Base-by-base conservation (phyloP, 1,140 invertebrate species). In the Macrobrachium nipponense region DNA sequence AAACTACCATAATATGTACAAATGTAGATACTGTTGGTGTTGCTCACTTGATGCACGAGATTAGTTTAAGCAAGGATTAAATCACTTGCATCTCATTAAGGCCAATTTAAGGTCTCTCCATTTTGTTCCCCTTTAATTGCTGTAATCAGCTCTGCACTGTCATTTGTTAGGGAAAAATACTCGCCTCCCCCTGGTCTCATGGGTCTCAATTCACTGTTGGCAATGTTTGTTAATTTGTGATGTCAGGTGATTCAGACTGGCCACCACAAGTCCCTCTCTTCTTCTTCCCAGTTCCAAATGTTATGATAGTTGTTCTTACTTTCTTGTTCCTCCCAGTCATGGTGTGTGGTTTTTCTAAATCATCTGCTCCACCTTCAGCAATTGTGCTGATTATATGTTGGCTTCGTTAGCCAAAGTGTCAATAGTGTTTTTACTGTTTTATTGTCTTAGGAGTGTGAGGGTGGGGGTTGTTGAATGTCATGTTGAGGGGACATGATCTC, bases 21-120 rank as follows among this genome's bases (percentile, higher is more conserved):
- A 88, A 88, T 88, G 87, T 88, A 88, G 76, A 88, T 86, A 88
- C 79, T 77, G 87, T 88, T 83, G 79, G 85, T 88, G 84, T 86
- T 86, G 87, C 83, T 82, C 83, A 86, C 83, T 78, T 23, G 79
- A 82, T 85, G 79, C 79, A 76, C 80, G 72, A 81, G 75, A 80
- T 85, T 80, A 81, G 81, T 36, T 79, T 82, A 78, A 20, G 77
- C 83, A 80, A 76, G 79, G 79, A 86, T 72, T 85, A 70, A 80
- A 73, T 79, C 82, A 73, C 62, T 62, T 83, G 73, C 80, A 66
- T 81, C 80, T 79, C 79, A 36, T 36, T 64, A 66, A 62, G 82
- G 64, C 58, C 68, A 36, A 36, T 85, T 58, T 20, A 60, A 59
- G 64, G 78, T 60, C 15, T 68, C 68, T 61, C 64, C 66, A 75